Conservation (phyloP, 2,113 vertebrate species). For the Thomomys bottae region DNA sequence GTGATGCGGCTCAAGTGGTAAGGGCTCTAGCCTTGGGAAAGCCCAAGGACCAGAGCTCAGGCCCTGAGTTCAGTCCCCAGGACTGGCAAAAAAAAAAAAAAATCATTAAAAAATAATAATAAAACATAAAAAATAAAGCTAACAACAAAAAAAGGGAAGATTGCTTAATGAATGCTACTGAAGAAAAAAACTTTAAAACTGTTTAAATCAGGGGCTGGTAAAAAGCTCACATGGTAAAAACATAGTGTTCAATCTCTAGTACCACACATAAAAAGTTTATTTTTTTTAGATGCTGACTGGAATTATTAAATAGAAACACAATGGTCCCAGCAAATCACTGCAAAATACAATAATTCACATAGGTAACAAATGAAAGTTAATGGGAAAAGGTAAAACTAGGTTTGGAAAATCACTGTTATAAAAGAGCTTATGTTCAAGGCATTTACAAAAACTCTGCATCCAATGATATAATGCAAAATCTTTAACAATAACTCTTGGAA, state of each 20-base stretch:
- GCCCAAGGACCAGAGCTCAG: too few relatives aligned
- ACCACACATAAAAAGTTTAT: too few relatives aligned
- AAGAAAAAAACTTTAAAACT: not conserved
- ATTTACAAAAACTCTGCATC: not conserved
- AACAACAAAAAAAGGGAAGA: not conserved
- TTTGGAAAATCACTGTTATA: not conserved
- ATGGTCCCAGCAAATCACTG: not conserved
- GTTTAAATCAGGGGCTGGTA: too few relatives aligned
- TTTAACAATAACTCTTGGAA: not conserved
- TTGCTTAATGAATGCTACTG: not conserved
- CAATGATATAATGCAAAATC: too few relatives aligned
- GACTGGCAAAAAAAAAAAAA: too few relatives aligned
- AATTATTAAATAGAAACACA: not conserved
- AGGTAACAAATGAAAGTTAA: not conserved
- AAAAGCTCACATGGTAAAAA: too few relatives aligned
- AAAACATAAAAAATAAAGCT: constrained; percentile 47
- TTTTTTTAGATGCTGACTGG: too few relatives aligned
- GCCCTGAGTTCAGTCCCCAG: too few relatives aligned
- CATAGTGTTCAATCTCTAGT: too few relatives aligned
- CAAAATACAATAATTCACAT: not conserved
- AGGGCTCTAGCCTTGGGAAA: too few relatives aligned
- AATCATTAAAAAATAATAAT: too few relatives aligned
- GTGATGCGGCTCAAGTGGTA: too few relatives aligned
- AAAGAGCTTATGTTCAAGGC: not conserved
- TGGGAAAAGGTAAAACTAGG: not conserved